A percentile compares a stretch with the other conserved stretches of the same genome.
These are phyloP conservation scores for Tenthredo amoena DNA, from an alignment of 2,888 invertebrate genomes.

Conservation along the genomic window DNA sequence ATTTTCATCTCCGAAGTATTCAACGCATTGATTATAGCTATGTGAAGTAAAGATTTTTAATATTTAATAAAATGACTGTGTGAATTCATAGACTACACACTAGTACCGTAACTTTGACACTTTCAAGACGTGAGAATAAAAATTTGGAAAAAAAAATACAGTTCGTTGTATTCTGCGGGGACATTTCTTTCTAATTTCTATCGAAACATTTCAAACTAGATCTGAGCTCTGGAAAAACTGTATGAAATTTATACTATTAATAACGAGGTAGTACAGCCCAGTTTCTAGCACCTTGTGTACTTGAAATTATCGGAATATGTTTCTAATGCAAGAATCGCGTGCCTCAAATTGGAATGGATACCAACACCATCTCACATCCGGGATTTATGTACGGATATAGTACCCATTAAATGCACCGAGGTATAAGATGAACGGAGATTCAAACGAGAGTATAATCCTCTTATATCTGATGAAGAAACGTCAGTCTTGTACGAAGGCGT, in stretches of 20 bases:
- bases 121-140: neutral
- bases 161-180: neutral
- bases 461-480: neutral
- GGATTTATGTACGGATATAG: neutral
- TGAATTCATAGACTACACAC: neutral
- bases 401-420: neutral
- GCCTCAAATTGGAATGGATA: conserved; percentile 19
- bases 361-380: neutral
- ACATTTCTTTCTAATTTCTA: neutral
- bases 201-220: neutral
- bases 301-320: conserved; percentile 24
- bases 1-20: neutral
- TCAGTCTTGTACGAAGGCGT: neutral
- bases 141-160: neutral
- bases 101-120: neutral
- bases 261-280: conserved; percentile 4
- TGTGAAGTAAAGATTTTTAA: neutral
- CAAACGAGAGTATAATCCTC: neutral
- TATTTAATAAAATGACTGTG: neutral
- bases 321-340: conserved; percentile 44
- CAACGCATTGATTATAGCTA: neutral
- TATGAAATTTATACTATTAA: neutral
- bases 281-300: neutral
- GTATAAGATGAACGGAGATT: no score
- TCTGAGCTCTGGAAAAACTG: neutral